phyloP scores from a whole-genome alignment of 2,113 vertebrate genomes.

The Saguinus imperator region DNA sequence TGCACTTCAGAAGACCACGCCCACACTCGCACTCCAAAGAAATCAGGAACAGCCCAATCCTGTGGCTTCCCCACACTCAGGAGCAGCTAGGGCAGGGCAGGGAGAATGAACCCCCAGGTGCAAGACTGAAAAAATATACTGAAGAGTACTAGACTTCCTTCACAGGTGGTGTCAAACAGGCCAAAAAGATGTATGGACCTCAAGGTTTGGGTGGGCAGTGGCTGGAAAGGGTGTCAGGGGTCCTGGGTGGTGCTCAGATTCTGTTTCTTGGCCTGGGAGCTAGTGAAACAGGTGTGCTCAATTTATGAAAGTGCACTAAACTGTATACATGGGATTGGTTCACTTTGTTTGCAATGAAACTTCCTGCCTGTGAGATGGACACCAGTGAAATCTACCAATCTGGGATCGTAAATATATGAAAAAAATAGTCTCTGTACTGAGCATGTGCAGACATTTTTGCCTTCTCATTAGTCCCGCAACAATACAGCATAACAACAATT shows the following conservation, averaged over 20 bases:
- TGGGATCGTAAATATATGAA: background rate
- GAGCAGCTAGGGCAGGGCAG: background rate
- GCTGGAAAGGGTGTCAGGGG: no score
- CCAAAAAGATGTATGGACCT: background rate
- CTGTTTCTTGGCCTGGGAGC: background rate
- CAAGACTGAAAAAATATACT: background rate
- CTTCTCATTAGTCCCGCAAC: background rate
- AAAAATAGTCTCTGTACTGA: background rate
- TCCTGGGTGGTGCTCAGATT: background rate
- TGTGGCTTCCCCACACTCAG: background rate
- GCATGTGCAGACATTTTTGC: background rate
- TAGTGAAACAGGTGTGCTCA: background rate
- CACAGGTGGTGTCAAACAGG: background rate
- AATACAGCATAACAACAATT: background rate
- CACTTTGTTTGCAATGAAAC: background rate
- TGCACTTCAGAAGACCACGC: background rate
- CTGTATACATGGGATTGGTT: background rate
- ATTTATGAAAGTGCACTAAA: background rate
- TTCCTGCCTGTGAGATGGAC: background rate
- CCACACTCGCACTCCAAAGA: background rate
- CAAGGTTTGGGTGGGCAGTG: background rate
- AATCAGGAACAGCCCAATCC: background rate
- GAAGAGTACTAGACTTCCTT: background rate
- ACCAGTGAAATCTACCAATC: background rate
- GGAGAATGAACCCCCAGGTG: background rate